Evolutionary conservation across 2,888 invertebrate genomes (phyloP), one percentile per base, ranked within the genome.

Genomic region (Azorinus chamasolen): DNA sequence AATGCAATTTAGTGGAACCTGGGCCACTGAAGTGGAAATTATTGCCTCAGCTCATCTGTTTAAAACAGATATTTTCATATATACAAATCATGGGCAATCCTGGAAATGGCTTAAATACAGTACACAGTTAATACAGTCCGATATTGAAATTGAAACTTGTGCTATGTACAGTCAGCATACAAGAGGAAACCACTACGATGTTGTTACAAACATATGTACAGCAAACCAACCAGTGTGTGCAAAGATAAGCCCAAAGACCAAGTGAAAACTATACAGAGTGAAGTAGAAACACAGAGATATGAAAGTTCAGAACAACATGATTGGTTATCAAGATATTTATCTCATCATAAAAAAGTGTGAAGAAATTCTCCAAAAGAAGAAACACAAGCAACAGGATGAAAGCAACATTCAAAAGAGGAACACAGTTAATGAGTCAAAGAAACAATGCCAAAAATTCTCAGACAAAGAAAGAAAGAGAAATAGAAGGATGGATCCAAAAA

Each of bases 71-170:
- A 69, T 62, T 16, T 62, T 46, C 22, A 39, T 39, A n/a, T 62
- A 78, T 32, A 63, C 73, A 3, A 64, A 55, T 41, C 75, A 74
- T 77, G 58, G 62, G 12, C 84, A 83, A 53, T 73, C 81, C 24
- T 8, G 50, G 51, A 65, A 58, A 46, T 72, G 65, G 65, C 32
- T 72, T 14, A 57, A 50, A 18, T 53, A 59, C 46, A 41, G 58
- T 43, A 37, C 45, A 59, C 20, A 18, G 16, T 22, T 71, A 20
- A 20, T 62, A 24, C 43, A 57, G 20, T n/a, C 14, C 20, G 16
- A 37, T 18, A n/a, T 59, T 22, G 32, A 48, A 58, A 18, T 43
- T 5, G 18, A 39, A 32, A 16, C 24, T 41, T 41, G 32, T 24
- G 5, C 20, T 27, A 64, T 71, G 16, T 71, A 51, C 43, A 27